phyloP scores from a whole-genome alignment of 2,797 vertebrate genomes.

The Pseudochirops cupreus region DNA sequence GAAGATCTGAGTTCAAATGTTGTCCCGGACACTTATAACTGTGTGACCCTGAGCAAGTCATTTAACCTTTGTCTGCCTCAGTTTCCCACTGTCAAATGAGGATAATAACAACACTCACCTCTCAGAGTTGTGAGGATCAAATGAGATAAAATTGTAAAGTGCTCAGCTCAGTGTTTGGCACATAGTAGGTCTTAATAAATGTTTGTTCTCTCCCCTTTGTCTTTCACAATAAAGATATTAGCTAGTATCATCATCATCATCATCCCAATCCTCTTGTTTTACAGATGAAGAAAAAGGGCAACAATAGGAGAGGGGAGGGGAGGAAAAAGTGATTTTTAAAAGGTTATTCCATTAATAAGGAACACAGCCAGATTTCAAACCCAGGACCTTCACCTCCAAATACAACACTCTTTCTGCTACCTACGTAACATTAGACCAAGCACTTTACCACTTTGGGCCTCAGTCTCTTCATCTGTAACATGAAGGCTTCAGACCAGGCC shows the following conservation, averaged over 20 bases:
- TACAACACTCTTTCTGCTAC: background rate
- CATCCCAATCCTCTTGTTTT: background rate
- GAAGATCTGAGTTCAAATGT: background rate
- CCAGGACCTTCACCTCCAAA: background rate
- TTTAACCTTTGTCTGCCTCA: background rate
- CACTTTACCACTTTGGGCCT: background rate
- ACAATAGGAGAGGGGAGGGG: background rate
- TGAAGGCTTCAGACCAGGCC: background rate
- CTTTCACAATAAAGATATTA: background rate
- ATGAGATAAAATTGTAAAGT: background rate
- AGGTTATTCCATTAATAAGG: background rate
- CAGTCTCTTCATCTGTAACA: background rate
- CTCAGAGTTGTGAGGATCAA: background rate
- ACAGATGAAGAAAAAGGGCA: background rate
- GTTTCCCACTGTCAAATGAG: background rate
- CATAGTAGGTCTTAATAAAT: background rate
- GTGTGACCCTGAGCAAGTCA: background rate
- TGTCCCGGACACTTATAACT: background rate
- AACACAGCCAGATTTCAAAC: background rate
- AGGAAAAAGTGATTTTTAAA: background rate
- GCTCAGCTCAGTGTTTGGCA: background rate
- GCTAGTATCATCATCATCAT: background rate
- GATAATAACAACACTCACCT: background rate
- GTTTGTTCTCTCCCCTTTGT: background rate
- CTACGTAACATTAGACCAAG: background rate